A percentile compares a stretch with the other conserved stretches of the same genome.
These are phyloP conservation scores for Dicrurus megarhynchus DNA, from an alignment of 2,113 vertebrate species.

Conservation along the genomic window DNA sequence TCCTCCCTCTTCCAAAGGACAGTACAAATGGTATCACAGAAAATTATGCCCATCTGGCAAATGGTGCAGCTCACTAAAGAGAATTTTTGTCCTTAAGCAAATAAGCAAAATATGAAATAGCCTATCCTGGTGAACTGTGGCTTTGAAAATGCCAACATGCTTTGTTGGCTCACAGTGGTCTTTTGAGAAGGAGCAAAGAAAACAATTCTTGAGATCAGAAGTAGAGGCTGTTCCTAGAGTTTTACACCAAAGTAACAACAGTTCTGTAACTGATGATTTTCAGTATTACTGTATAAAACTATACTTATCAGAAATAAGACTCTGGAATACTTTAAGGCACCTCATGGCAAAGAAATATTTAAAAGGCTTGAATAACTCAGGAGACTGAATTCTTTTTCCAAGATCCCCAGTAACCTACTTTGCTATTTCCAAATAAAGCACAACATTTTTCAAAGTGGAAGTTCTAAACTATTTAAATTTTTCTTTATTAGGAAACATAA, in stretches of 20 bases:
- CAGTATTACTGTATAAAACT: background rate
- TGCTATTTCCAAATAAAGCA: background rate
- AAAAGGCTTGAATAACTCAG: background rate
- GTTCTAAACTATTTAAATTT: background rate
- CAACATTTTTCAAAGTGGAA: background rate
- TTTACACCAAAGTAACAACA: background rate
- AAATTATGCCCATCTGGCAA: background rate
- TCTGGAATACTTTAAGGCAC: constrained; percentile 42
- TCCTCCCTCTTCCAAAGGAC: background rate
- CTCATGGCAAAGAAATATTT: constrained; percentile 1
- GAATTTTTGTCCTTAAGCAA: background rate
- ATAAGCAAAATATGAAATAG: background rate
- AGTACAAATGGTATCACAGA: background rate
- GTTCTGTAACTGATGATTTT: background rate
- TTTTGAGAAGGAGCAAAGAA: background rate
- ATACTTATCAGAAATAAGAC: background rate
- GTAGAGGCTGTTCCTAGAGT: background rate
- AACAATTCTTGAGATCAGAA: background rate
- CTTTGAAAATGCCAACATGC: background rate
- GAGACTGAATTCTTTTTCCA: background rate
- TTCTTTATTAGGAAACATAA: background rate
- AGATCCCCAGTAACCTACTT: background rate
- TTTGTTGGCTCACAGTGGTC: background rate
- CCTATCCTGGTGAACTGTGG: background rate
- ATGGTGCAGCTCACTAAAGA: background rate